Evolutionary conservation across 37 sponge, comb jelly and placozoan genomes (phyloP).

Genomic region (Tethya wilhelma): DNA sequence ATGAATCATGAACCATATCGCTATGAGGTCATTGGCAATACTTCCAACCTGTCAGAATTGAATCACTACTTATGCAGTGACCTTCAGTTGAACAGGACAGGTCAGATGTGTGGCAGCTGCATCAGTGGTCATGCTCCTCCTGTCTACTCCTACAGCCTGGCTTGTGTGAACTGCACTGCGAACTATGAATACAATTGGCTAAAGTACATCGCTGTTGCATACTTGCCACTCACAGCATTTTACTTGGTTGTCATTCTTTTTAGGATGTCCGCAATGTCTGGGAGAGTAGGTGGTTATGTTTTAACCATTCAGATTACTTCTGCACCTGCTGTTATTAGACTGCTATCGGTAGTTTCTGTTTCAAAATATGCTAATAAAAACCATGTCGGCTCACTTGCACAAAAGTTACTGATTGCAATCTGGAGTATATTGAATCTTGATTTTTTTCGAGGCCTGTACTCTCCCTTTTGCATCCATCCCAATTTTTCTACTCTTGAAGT

Average conservation of each 20-base stretch:
- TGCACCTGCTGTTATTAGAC: background rate
- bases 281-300: background rate
- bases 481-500: background rate
- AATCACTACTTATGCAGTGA: too few relatives aligned
- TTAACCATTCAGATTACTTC: background rate
- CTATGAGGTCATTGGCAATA: too few relatives aligned
- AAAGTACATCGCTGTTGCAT: background rate
- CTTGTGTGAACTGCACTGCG: slow-evolving; percentile 11
- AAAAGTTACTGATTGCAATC: background rate
- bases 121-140: background rate
- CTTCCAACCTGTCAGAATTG: too few relatives aligned
- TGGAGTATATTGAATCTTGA: background rate
- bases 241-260: background rate
- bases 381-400: background rate
- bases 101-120: slow-evolving; percentile 21
- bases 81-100: too few relatives aligned
- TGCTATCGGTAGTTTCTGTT: too few relatives aligned
- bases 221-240: background rate
- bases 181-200: background rate
- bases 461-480: background rate
- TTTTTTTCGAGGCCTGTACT: background rate
- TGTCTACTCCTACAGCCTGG: slow-evolving; percentile 7
- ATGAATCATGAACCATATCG: too few relatives aligned
- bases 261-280: background rate
- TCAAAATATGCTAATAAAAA: too few relatives aligned